Base-by-base conservation (phyloP, 1,140 invertebrate species). In the Anoplophora glabripennis region DNA sequence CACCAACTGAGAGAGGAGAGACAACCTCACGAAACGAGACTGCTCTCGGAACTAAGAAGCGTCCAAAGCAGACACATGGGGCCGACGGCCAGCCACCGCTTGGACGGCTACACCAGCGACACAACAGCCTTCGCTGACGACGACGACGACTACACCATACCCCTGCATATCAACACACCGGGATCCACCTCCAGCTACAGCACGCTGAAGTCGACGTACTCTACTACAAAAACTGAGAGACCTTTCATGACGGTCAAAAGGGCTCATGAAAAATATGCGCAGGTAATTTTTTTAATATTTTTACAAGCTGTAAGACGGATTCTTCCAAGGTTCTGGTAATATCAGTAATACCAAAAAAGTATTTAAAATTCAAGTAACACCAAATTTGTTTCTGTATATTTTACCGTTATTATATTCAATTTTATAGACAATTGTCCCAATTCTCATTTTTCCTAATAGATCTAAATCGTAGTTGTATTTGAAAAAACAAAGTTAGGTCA, bases 41-140 rank as follows among this genome's bases (percentile, higher is more conserved):
- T 87, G 51, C 76, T 86, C 55, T 80, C 79, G 0, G 85, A 87
- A 67, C 75, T 87, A 12, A 77, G 81, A 14, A 80, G 73, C 46
- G 76, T 83, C 14, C 84, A 84, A 62, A 75, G 76, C 11, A 76
- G 78, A n/a, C 76, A 81, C 38, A 66, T 71, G 65, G 63, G 70
- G 44, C 74, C 72, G 38, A 75, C 74, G 8, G 77, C 77, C 4
- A 78, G 77, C 59, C 76, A 77, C 36, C 65, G 81, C 34, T 77
- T 81, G 60, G 86, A 88, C 64, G 87, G 88, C 4, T 90, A 89
- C 69, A 86, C 87, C 1, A 89, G 87, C 67, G 88, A 90, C 69
- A 89, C 87, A 1, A 89, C 87, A 7, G 84, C 88, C 1, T 84
- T 89, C 57, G 85, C 86, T 40, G 86, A 88, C 66, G 86, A 88